Evolutionary conservation across 2,888 invertebrate species (phyloP), one percentile per base, ranked within the genome.

Genomic region (Trimorus sp.): DNA sequence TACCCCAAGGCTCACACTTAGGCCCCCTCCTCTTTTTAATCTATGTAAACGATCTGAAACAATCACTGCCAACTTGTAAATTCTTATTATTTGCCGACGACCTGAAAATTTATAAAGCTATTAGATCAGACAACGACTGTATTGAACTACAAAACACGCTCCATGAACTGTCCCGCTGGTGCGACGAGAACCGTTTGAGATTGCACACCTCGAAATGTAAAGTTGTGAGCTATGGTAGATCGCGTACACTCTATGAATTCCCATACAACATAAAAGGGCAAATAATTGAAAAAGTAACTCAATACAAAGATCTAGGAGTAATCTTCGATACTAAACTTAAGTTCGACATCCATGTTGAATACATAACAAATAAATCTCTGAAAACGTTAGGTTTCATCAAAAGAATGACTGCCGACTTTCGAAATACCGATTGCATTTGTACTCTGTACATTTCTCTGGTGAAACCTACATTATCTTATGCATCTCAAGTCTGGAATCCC

Each of bases 81-180:
- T n/a, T 51, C 14, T 14, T 51, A 14, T 6, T 51, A 14, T 51
- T 51, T 51, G 51, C n/a, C 51, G 51, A 51, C 26, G 54, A 54
- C 8, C 12, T 54, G 2, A 54, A 54, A 54, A 16, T 54, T 9
- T 54, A 11, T 54, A 26, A 8, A 54, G 9, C 15, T 4, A 54
- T 54, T 7, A 16, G 26, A 26, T 7, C 8, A 9, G 9, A 9
- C 26, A 26, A 16, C 8, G 54, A 54, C 26, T 54, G 54, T 12
- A 26, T 26, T n/a, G 9, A 14, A 12, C 8, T 54, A 54, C 54
- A 54, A 26, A 12, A 26, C 7, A 7, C 8, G 1, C 12, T 54
- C 1, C 7, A 54, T 54, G 8, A 9, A 11, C 26, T 54, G 26
- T 9, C 26, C 9, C 7, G 12, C 26, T 54, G 54, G 26, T 54